Percentiles rank a stretch among this genome's conserved stretches.
Conservation (phyloP, 2,888 invertebrate species). For the Nasonovia ribisnigri region DNA sequence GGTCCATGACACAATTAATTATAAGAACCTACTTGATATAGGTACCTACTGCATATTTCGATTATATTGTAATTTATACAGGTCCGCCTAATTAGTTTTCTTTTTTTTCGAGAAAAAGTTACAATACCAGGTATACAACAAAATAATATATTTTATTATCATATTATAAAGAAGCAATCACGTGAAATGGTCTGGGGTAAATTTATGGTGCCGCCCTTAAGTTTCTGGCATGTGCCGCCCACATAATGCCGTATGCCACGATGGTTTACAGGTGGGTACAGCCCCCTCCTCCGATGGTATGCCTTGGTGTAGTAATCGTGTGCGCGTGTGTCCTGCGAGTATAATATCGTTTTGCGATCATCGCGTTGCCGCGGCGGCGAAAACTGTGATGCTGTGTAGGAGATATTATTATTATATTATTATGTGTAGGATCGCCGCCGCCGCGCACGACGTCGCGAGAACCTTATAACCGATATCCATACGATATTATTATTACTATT, state of each 20-base stretch:
- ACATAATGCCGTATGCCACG: neutral
- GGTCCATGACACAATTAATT: too few relatives aligned
- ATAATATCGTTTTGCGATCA: neutral
- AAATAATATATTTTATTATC: too few relatives aligned
- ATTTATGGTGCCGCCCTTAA: neutral
- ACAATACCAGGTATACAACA: neutral
- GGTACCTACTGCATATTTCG: neutral
- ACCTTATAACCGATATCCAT: neutral
- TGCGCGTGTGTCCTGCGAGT: neutral
- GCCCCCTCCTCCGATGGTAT: neutral
- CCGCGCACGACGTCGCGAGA: neutral
- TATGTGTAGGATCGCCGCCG: neutral
- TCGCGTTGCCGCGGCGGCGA: neutral
- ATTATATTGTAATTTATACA: neutral
- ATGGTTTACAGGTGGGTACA: neutral
- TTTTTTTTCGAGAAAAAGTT: neutral
- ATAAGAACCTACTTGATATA: too few relatives aligned
- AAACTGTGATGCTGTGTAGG: neutral
- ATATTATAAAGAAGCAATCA: neutral
- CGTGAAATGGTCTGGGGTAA: neutral
- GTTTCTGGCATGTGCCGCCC: neutral
- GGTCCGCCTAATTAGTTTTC: neutral
- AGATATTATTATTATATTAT: slow-evolving; percentile 1
- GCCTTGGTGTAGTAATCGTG: neutral
- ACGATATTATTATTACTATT: slow-evolving; percentile 5